Conservation (phyloP, 2,888 invertebrate genomes). For the Ormyrus rosae region DNA sequence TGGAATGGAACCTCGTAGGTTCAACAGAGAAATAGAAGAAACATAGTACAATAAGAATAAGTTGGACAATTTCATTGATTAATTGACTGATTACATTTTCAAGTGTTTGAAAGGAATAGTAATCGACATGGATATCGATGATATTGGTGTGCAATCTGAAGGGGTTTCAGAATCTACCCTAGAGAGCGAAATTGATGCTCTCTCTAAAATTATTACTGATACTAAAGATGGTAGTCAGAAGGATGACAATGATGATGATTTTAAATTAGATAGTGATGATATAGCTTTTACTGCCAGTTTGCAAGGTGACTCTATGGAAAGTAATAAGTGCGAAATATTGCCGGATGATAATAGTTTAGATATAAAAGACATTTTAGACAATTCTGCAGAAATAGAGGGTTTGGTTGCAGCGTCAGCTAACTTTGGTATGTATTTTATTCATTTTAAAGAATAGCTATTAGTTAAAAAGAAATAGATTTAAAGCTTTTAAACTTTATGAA, state of each 20-base stretch:
- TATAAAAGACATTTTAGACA: constrained; percentile 55
- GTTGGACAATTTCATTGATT: not conserved
- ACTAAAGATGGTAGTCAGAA: constrained; percentile 61
- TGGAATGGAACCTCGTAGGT: constrained; percentile 9
- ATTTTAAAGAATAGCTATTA: too few species aligned
- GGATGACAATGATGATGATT: constrained; percentile 53
- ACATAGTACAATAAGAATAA: not conserved
- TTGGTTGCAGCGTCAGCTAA: constrained; percentile 20
- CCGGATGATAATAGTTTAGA: constrained; percentile 59
- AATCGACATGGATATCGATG: constrained; percentile 64
- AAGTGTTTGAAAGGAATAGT: constrained; percentile 37
- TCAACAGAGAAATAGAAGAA: constrained; percentile 13
- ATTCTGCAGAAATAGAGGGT: constrained; percentile 32
- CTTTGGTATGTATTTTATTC: too few species aligned
- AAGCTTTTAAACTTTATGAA: not conserved
- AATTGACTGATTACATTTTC: not conserved
- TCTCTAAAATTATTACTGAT: constrained; percentile 71
- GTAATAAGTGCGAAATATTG: constrained; percentile 44
- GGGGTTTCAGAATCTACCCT: constrained; percentile 65
- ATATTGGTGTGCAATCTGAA: constrained; percentile 62
- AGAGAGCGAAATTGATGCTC: constrained; percentile 71
- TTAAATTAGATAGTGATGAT: constrained; percentile 50
- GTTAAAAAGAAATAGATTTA: too few species aligned
- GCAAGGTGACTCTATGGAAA: constrained; percentile 36
- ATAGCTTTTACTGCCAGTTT: constrained; percentile 35